A percentile compares a stretch with the other conserved stretches of the same genome.
These are phyloP conservation scores for Lasiurus cinereus DNA, from an alignment of 2,113 vertebrate genomes.

Conservation along the genomic window DNA sequence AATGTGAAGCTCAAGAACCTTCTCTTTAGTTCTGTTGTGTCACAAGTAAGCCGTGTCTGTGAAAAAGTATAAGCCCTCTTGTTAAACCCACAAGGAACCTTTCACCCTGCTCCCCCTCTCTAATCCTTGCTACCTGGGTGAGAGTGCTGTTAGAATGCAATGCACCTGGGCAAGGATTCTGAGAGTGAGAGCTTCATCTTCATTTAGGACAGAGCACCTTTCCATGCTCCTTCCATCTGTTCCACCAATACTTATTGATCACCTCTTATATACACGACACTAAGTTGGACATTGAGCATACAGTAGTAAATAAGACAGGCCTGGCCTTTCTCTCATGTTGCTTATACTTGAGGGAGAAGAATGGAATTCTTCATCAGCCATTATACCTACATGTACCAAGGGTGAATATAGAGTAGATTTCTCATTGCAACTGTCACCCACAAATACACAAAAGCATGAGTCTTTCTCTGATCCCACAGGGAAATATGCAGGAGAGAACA, in stretches of 20 bases:
- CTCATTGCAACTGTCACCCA: not conserved
- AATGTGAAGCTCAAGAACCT: slow-evolving; percentile 17
- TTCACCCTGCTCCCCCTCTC: slow-evolving; percentile 22
- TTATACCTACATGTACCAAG: not conserved
- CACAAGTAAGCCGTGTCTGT: slow-evolving; percentile 3
- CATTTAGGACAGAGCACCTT: not conserved
- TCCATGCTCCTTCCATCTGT: not conserved
- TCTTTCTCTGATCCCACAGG: not conserved
- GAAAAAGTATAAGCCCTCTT: not conserved
- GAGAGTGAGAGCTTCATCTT: slow-evolving; percentile 30
- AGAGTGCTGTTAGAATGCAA: slow-evolving; percentile 61
- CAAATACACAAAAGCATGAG: not conserved
- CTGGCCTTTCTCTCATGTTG: not conserved
- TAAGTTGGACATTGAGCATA: not conserved
- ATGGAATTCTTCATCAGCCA: not conserved
- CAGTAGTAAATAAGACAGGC: not conserved
- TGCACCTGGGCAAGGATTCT: slow-evolving; percentile 65
- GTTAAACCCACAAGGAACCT: not conserved
- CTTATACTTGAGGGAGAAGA: slow-evolving; percentile 2
- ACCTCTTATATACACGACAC: not conserved
- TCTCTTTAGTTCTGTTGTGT: slow-evolving; percentile 12
- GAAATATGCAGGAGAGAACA: not conserved
- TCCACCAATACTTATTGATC: not conserved
- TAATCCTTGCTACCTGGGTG: slow-evolving; percentile 68
- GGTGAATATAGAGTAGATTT: not conserved